phyloP scores from a whole-genome alignment of 1,140 invertebrate species.

The Cyclargus thomasi region DNA sequence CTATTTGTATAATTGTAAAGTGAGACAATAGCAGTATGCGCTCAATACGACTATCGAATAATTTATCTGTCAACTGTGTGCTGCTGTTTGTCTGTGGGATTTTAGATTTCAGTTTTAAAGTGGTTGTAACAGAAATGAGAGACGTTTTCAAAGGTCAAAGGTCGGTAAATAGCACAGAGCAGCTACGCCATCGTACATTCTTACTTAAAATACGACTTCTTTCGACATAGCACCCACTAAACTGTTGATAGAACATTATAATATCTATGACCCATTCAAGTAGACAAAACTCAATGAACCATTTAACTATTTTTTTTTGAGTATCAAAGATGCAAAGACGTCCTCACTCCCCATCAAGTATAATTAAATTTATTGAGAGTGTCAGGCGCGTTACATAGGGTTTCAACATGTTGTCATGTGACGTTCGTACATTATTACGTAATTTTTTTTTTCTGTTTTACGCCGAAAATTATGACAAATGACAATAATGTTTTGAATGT shows the following conservation, averaged over 20 bases:
- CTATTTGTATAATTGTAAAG: background rate
- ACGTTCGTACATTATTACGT: no score
- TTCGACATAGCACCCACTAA: no score
- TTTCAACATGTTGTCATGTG: background rate
- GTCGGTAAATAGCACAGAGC: background rate
- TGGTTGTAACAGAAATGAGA: background rate
- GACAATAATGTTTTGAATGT: background rate
- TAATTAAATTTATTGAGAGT: background rate
- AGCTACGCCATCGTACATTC: no score
- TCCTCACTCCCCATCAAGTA: background rate
- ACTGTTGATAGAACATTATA: no score
- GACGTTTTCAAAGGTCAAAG: background rate
- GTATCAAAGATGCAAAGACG: no score
- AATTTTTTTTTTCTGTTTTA: background rate
- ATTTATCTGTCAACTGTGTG: constrained; percentile 19
- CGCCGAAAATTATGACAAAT: background rate
- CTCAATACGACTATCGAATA: background rate
- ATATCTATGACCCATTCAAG: no score
- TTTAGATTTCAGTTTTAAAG: background rate
- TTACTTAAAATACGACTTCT: no score
- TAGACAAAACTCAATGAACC: no score
- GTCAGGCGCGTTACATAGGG: background rate
- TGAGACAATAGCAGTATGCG: background rate
- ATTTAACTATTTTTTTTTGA: no score
- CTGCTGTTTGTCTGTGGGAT: constrained; percentile 29